These are phyloP conservation scores for Mimumesa dahlbomi DNA, from an alignment of 2,888 invertebrate genomes.

Conservation along the genomic window DNA sequence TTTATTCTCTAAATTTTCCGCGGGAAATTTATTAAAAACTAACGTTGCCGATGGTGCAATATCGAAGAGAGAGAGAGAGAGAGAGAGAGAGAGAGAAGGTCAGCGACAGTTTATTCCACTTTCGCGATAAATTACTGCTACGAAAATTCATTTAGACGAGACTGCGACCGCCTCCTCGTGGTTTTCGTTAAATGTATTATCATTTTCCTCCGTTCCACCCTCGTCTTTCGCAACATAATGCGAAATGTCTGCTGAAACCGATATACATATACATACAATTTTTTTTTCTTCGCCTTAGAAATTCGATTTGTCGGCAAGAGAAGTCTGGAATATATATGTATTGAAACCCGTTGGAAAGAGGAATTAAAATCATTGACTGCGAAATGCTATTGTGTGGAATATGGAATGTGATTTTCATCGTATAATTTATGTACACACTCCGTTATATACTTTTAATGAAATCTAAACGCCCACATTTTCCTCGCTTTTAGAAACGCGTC, in stretches of 20 bases:
- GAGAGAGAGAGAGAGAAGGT: background rate
- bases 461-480: background rate
- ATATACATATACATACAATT: too few relatives aligned
- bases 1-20: too few relatives aligned
- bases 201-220: slow-evolving; percentile 15
- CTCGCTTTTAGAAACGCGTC: background rate
- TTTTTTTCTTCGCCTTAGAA: too few relatives aligned
- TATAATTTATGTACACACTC: slow-evolving; percentile 1
- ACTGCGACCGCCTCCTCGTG: slow-evolving; percentile 3
- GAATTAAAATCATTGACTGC: too few relatives aligned
- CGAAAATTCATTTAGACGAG: slow-evolving; percentile 43
- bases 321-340: too few relatives aligned
- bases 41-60: too few relatives aligned
- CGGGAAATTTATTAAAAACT: too few relatives aligned
- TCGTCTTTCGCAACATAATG: slow-evolving; percentile 15
- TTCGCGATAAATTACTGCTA: slow-evolving; percentile 43
- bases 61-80: background rate
- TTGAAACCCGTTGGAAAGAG: too few relatives aligned
- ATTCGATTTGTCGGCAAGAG: too few relatives aligned
- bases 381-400: too few relatives aligned
- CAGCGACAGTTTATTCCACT: slow-evolving; percentile 16
- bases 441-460: background rate
- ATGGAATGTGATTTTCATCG: background rate
- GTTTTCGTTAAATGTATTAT: slow-evolving; percentile 33
- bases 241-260: too few relatives aligned